A percentile compares a stretch with the other conserved stretches of the same genome.
Evolutionary conservation across 2,113 vertebrate species (phyloP).

Genomic region (Arvicanthis niloticus): DNA sequence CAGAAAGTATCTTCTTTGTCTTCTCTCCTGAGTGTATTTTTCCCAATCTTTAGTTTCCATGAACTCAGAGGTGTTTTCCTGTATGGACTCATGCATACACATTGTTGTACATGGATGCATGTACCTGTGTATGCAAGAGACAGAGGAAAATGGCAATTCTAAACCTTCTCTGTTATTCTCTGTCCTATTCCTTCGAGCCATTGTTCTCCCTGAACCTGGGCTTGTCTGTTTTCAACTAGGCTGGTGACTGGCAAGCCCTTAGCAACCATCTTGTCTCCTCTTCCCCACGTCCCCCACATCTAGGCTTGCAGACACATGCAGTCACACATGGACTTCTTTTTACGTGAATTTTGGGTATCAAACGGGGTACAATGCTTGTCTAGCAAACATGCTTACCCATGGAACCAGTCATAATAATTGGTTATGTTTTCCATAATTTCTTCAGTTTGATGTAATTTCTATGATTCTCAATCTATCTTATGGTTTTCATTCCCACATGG

Average conservation of each 20-base stretch:
- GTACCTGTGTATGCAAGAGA: too few relatives aligned
- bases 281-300: too few relatives aligned
- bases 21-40: background rate
- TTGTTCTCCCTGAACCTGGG: background rate
- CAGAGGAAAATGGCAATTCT: background rate
- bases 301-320: too few relatives aligned
- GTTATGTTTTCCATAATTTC: background rate
- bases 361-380: background rate
- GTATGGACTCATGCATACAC: too few relatives aligned
- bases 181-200: background rate
- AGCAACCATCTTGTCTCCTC: too few relatives aligned
- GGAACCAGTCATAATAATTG: too few relatives aligned
- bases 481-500: background rate
- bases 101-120: too few relatives aligned
- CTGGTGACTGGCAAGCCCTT: too few relatives aligned
- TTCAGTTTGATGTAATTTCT: background rate
- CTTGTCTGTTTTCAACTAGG: background rate
- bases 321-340: too few relatives aligned
- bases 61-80: background rate
- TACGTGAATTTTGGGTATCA: background rate
- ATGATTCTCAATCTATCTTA: background rate
- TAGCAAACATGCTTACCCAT: rapidly evolving
- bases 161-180: background rate
- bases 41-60: conserved; percentile 33
- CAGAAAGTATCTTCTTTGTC: background rate